Evolutionary conservation across 2,888 invertebrate genomes (phyloP).

Genomic region (Acronicta psi): DNA sequence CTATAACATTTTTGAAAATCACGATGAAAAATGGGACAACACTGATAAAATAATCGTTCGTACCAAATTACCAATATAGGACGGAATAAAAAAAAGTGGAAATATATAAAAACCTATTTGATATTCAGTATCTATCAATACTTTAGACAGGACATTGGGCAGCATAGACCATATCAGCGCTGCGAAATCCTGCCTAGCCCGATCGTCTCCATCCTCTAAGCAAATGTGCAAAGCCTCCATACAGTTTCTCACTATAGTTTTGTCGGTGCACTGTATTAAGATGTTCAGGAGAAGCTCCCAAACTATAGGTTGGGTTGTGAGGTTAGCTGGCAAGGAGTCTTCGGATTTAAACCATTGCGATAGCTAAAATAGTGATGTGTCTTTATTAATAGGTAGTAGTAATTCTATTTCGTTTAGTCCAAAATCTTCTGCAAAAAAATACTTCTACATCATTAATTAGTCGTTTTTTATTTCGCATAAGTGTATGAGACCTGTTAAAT

Average conservation of each 20-base stretch:
- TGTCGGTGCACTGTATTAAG: constrained; percentile 67
- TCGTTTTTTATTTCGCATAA: too few species aligned
- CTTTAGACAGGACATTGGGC: constrained; percentile 74
- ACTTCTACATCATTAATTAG: too few species aligned
- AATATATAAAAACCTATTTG: constrained; percentile 65
- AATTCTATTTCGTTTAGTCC: too few species aligned
- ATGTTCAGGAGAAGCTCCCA: constrained; percentile 80
- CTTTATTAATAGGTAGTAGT: too few species aligned
- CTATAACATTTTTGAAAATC: too few species aligned
- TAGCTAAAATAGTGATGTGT: constrained; percentile 59
- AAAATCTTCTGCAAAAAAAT: too few species aligned
- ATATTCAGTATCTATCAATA: constrained; percentile 71
- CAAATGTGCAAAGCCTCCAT: constrained; percentile 70
- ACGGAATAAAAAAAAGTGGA: neutral
- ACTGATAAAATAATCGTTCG: too few species aligned
- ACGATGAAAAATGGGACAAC: too few species aligned
- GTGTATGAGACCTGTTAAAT: too few species aligned
- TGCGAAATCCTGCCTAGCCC: constrained; percentile 69
- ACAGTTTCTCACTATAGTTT: constrained; percentile 68
- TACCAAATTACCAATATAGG: neutral
- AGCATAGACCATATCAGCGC: constrained; percentile 73
- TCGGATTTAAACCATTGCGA: constrained; percentile 81
- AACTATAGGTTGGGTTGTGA: constrained; percentile 70
- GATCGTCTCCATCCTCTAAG: constrained; percentile 70
- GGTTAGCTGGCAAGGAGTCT: constrained; percentile 74